Evolutionary conservation across 2,797 vertebrate genomes (phyloP).

Genomic region (Pseudotriccus pelzelni): DNA sequence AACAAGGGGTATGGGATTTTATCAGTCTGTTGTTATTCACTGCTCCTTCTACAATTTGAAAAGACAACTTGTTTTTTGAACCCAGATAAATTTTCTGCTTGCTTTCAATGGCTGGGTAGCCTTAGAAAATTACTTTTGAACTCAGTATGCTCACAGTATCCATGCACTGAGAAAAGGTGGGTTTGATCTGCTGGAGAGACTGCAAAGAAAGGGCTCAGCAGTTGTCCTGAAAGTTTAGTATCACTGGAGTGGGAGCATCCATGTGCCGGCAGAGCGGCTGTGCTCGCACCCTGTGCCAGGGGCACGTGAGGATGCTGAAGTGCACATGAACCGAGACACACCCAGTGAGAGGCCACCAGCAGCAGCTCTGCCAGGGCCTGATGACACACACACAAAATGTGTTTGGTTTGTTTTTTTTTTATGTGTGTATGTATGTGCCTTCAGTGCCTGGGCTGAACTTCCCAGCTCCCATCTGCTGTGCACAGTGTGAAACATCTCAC

Average conservation of each 20-base stretch:
- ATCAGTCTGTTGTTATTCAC: background rate
- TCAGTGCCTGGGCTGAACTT: background rate
- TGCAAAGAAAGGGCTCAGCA: background rate
- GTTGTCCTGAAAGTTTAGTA: background rate
- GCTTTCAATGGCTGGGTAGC: background rate
- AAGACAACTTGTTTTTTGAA: background rate
- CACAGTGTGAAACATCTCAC: constrained; percentile 9
- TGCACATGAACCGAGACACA: background rate
- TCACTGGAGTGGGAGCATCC: fast-evolving
- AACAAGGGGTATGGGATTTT: background rate
- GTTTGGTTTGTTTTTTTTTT: background rate
- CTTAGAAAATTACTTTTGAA: background rate
- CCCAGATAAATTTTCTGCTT: background rate
- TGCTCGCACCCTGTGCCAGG: background rate
- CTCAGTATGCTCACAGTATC: background rate
- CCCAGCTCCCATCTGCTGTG: constrained; percentile 46
- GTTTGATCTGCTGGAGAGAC: background rate
- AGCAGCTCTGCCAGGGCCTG: background rate
- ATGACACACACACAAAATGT: background rate
- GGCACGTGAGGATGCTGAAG: background rate
- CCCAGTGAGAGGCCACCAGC: background rate
- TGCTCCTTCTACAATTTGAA: background rate
- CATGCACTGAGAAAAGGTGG: background rate
- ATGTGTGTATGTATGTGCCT: background rate
- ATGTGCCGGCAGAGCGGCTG: fast-evolving